Conservation (phyloP, 2,113 vertebrate genomes). For the Notiomystis cincta region DNA sequence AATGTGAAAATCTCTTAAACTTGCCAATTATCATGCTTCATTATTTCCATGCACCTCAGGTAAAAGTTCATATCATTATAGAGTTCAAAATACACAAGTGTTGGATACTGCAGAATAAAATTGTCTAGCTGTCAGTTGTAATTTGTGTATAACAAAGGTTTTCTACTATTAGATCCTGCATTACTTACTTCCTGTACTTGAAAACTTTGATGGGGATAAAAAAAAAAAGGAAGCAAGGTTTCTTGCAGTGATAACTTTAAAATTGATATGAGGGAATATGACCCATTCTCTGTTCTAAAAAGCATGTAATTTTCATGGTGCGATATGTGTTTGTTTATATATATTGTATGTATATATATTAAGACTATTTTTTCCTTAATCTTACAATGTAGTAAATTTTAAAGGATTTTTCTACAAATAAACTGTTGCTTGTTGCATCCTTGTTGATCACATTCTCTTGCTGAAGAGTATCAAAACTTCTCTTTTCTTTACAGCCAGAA, state of each 20-base stretch:
- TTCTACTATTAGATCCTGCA: conserved; percentile 63
- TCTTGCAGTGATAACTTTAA: conserved; percentile 64
- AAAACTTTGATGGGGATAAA: conserved; percentile 66
- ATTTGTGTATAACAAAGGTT: conserved; percentile 60
- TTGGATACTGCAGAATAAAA: conserved; percentile 33
- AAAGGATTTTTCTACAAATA: conserved; percentile 76
- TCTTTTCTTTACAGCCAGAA: neutral
- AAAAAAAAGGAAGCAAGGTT: conserved; percentile 64
- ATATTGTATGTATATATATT: conserved; percentile 75
- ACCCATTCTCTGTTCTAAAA: conserved; percentile 67
- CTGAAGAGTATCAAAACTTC: neutral
- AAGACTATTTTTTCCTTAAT: conserved; percentile 79
- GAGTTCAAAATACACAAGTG: conserved; percentile 18
- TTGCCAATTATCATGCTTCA: conserved; percentile 28
- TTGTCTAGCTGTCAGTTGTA: conserved; percentile 45
- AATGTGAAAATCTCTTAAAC: conserved; percentile 35
- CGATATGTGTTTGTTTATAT: conserved; percentile 66
- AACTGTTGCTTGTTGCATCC: conserved; percentile 71
- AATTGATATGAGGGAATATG: conserved; percentile 65
- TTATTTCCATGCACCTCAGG: conserved; percentile 71
- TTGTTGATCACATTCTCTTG: conserved; percentile 14
- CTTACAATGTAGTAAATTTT: conserved; percentile 71
- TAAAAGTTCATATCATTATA: conserved; percentile 60
- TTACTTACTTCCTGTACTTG: conserved; percentile 73
- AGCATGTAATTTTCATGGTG: conserved; percentile 76